Base-by-base conservation (phyloP, 2,797 vertebrate genomes). In the Pangasius djambal region DNA sequence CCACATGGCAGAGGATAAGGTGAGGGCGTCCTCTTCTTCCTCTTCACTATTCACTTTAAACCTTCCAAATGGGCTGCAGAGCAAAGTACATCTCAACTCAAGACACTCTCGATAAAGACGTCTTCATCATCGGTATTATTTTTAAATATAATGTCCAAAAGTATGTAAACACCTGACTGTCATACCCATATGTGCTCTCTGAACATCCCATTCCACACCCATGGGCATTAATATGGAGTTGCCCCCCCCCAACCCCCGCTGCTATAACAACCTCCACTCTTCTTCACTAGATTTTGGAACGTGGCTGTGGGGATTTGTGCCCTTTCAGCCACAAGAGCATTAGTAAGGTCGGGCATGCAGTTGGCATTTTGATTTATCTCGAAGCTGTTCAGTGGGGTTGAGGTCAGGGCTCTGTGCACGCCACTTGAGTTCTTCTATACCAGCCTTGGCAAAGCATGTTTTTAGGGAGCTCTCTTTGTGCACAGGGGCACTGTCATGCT, bases 11-110 rank as follows among this genome's bases (percentile, higher is more conserved):
- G 98, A 99, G 69, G 99, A 99, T 88, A 99, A 95, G 83, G 98
- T 99, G 93, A 99, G 95, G 77, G 98, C 98, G 13, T 99, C 98
- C 93, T 99, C 98, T 92, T 99, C 98, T 88, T 99, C 98, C 92
- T 99, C 99, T 94, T 99, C 98, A 0, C 98, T 99, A 93, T 99
- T 99, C 88, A 99, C 98, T 96, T 98, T 99, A 94, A 99, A 99
- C 91, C 98, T 97, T 93, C 98, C 98, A 91, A 99, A 99, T 0
- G 98, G 98, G 94, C 98, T 99, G 95, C 83, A 84, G 37, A 82
- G 55, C 55, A 75, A 85, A 88, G n/a, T 4, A n/a, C 63, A 65
- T 34, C 50, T 78, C 72, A 87, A 40, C n/a, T 44, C 67, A 28
- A 89, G 31, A 83, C 52, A 86, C 44, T 81, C 48, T 59, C 31